phyloP scores from a whole-genome alignment of 92 coral and sea anemone species.

The Metridium senile region DNA sequence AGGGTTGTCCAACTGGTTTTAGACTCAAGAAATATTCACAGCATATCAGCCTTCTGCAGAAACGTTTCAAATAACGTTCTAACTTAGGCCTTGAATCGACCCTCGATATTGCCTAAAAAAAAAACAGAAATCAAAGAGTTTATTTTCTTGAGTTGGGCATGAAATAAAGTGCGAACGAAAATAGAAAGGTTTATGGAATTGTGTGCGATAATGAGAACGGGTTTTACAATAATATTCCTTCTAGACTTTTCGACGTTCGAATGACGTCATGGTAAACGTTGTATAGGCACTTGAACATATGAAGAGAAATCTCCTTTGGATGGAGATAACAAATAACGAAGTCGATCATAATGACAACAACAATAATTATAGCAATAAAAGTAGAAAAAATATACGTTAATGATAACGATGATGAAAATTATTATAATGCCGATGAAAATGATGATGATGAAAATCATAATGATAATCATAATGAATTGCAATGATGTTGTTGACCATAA shows the following conservation, averaged over 20 bases:
- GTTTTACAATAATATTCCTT: neutral
- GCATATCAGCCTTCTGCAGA: slow-evolving; percentile 95
- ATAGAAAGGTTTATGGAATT: too few relatives aligned
- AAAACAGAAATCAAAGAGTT: neutral
- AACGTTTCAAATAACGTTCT: slow-evolving; percentile 94
- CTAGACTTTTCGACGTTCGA: neutral
- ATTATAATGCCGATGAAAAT: too few relatives aligned
- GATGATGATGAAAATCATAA: too few relatives aligned
- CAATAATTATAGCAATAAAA: too few relatives aligned
- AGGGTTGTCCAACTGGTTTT: slow-evolving; percentile 92
- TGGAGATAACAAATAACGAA: too few relatives aligned
- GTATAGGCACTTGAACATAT: neutral
- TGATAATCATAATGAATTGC: too few relatives aligned
- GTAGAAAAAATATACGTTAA: too few relatives aligned
- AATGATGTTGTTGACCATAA: too few relatives aligned
- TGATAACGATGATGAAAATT: too few relatives aligned
- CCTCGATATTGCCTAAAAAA: slow-evolving; percentile 87
- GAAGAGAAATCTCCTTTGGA: too few relatives aligned
- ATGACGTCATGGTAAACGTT: slow-evolving; percentile 4
- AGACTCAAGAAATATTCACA: slow-evolving; percentile 95
- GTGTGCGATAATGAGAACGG: neutral
- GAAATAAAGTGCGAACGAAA: too few relatives aligned
- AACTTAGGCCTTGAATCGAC: slow-evolving; percentile 97
- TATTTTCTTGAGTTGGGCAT: neutral
- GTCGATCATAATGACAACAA: too few relatives aligned